Evolutionary conservation across 2,797 vertebrate genomes (phyloP), one percentile per base, ranked within the genome.

Genomic region (Macropodus opercularis): DNA sequence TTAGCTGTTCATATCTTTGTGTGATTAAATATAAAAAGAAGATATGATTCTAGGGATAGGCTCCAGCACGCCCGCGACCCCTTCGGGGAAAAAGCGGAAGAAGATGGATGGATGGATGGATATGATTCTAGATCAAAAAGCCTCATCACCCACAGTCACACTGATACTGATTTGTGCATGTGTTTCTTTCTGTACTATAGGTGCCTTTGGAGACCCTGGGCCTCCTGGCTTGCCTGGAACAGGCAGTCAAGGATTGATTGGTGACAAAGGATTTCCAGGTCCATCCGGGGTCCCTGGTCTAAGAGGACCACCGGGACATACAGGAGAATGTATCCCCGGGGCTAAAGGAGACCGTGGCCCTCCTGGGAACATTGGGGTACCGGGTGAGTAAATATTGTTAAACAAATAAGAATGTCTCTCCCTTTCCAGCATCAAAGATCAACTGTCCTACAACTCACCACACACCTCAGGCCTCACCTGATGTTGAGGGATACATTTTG

Each of bases 271-370:
- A 41, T 3, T 11, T 32, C 13, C 60, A 43, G 90, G 89, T 50
- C 53, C 1, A 24, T 43, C 17, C 24, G 90, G 90, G 3, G 6
- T 3, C 11, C 1, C 3, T 21, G 90, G 86, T 44, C 50, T 3
- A 1, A 65, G 17, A 51, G 90, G 89, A 64, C 49, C 0, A 32
- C 54, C 57, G 18, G 85, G 87, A 61, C 42, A 8, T 29, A 57
- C 56, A 2, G 65, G 38, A 3, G 0, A 11, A 29, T 87, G 85
- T 75, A 0, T 89, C 79, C 85, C 90, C 54, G 95, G 95, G 64
- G 48, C 67, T 40, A 96, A 94, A 78, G 96, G 96, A 73, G 91
- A 93, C 50, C 76, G 40, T 46, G 95, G 95, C 19, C 70, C 68
- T 74, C 87, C 89, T 52, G 95, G 95, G 31, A 83, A 79, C 61